Percentiles rank a stretch among this genome's conserved stretches.
Conservation (phyloP, 1,140 invertebrate species). For the Monochamus saltuarius region DNA sequence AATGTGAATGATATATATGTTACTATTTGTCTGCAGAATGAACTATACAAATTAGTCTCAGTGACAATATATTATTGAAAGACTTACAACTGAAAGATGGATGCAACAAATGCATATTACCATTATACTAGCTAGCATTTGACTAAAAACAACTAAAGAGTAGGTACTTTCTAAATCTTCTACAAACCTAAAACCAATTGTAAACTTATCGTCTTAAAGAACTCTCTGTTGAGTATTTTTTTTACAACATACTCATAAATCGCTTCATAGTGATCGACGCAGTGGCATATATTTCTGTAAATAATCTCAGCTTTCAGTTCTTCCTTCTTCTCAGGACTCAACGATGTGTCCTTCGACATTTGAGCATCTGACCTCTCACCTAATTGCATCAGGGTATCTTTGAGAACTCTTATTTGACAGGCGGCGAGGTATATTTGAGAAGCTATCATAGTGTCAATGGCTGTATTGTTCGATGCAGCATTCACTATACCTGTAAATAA, state of each 20-base stretch:
- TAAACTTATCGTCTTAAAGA: too few relatives aligned
- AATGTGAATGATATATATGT: too few relatives aligned
- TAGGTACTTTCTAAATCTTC: slow-evolving; percentile 41
- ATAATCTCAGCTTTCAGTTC: slow-evolving; percentile 14
- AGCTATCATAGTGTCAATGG: slow-evolving; percentile 40
- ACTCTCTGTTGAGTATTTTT: too few relatives aligned
- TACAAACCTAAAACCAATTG: slow-evolving; percentile 32
- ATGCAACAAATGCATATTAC: slow-evolving; percentile 44
- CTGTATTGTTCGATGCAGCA: slow-evolving; percentile 35
- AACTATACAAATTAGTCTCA: neutral
- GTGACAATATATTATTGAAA: neutral
- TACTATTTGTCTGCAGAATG: neutral
- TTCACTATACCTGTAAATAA: slow-evolving; percentile 18
- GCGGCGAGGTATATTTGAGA: slow-evolving; percentile 37
- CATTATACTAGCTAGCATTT: slow-evolving; percentile 40
- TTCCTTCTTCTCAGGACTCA: neutral
- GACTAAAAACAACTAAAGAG: slow-evolving; percentile 33
- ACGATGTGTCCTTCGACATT: neutral
- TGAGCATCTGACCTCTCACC: slow-evolving; percentile 8
- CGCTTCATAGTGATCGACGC: slow-evolving; percentile 37
- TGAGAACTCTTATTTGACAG: slow-evolving; percentile 41
- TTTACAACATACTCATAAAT: slow-evolving; percentile 33
- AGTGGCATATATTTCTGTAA: slow-evolving; percentile 28
- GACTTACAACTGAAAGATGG: slow-evolving; percentile 43
- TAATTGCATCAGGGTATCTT: slow-evolving; percentile 34